A percentile compares a stretch with the other conserved stretches of the same genome.
phyloP scores from a whole-genome alignment of 92 coral and sea anemone genomes.

The Meandrina meandrites region DNA sequence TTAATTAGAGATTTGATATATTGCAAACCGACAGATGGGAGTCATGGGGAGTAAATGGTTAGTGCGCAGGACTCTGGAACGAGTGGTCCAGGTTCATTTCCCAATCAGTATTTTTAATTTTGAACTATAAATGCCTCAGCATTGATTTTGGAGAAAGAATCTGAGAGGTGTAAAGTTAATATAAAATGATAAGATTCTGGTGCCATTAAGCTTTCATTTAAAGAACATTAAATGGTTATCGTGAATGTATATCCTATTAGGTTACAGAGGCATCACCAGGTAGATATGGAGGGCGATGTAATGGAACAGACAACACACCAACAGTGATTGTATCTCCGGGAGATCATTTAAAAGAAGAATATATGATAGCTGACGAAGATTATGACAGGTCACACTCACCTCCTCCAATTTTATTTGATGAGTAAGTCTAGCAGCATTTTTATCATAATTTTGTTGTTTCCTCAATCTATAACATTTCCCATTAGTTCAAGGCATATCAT shows the following conservation, averaged over 20 bases:
- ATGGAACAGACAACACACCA: slow-evolving; percentile 92
- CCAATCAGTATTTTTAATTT: no score
- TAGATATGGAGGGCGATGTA: slow-evolving; percentile 74
- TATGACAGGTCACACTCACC: slow-evolving; percentile 73
- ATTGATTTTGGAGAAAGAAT: background rate
- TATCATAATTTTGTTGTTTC: no score
- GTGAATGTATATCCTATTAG: background rate
- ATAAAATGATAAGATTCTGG: background rate
- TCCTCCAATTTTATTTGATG: slow-evolving; percentile 63
- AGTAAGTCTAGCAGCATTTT: slow-evolving; percentile 52
- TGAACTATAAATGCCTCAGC: background rate
- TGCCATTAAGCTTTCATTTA: background rate
- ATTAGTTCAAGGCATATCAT: no score
- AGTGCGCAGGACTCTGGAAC: no score
- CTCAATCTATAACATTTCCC: no score
- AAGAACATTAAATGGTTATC: no score
- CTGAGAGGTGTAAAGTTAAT: background rate
- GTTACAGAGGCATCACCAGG: slow-evolving; percentile 60
- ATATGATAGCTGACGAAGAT: slow-evolving; percentile 66
- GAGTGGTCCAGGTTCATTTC: no score
- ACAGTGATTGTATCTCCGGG: slow-evolving; percentile 93
- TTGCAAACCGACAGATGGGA: no score
- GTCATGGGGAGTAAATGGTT: no score
- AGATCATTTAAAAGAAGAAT: slow-evolving; percentile 79
- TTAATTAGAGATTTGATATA: background rate